Conservation (phyloP, 2,888 invertebrate genomes). For the Calephelis perditalis region DNA sequence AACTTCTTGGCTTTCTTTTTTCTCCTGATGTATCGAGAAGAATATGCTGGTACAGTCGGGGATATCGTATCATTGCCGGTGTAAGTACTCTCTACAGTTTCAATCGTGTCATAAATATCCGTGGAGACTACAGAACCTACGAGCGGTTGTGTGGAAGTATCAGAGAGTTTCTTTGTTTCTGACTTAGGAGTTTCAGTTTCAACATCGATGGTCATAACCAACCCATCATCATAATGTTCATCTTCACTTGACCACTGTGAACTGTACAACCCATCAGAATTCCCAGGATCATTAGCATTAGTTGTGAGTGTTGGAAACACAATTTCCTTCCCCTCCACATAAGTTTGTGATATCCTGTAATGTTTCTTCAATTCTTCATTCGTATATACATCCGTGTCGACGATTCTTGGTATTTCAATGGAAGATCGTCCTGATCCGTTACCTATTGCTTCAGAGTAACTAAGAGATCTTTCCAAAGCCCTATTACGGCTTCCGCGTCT, state of each 20-base stretch:
- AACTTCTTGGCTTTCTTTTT: constrained; percentile 45
- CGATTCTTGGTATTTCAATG: constrained; percentile 62
- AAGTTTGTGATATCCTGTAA: constrained; percentile 63
- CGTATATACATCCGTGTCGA: constrained; percentile 58
- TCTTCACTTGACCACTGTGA: constrained; percentile 62
- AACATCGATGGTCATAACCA: constrained; percentile 63
- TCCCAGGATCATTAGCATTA: constrained; percentile 37
- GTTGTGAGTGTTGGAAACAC: constrained; percentile 44
- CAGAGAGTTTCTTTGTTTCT: constrained; percentile 46
- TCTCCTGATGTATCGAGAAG: constrained; percentile 54
- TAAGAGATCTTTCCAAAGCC: constrained; percentile 58
- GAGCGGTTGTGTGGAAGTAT: constrained; percentile 47
- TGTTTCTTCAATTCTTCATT: constrained; percentile 68
- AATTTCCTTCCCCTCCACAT: constrained; percentile 68
- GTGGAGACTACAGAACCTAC: constrained; percentile 40
- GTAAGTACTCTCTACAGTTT: constrained; percentile 43
- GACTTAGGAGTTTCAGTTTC: constrained; percentile 47
- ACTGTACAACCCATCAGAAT: constrained; percentile 39
- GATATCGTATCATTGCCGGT: constrained; percentile 39
- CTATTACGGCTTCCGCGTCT: constrained; percentile 48
- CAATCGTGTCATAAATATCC: constrained; percentile 57
- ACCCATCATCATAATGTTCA: constrained; percentile 46
- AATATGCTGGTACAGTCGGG: constrained; percentile 43
- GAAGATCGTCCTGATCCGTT: constrained; percentile 54
- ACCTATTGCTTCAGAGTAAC: constrained; percentile 69